Evolutionary conservation across 2,797 vertebrate species (phyloP), one percentile per base, ranked within the genome.

Genomic region (Falco rusticolus): DNA sequence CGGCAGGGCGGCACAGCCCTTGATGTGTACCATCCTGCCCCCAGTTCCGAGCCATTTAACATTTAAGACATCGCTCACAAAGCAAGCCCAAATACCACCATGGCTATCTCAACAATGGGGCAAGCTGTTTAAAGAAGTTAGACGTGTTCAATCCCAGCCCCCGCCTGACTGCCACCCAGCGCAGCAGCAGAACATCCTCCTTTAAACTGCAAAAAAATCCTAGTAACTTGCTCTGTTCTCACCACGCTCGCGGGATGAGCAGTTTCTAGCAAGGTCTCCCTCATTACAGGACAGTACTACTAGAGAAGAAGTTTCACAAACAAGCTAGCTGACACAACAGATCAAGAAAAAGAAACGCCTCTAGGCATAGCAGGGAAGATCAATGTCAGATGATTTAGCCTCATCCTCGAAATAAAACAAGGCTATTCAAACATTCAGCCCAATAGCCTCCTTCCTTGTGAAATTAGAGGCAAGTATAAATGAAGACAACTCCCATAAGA

Each of bases 161-260:
- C 77, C 2, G 6, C 57, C 63, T 22, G 48, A 20, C 16, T 0
- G 0, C 59, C 10, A 72, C 89, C 47, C 50, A 45, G 89, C 14
- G 2, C 31, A 6, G 77, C 33, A 2, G 54, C 25, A 16, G 45
- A 63, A 26, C 3, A 25, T 17, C 63, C 57, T 61, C 21, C 47
- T 69, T 75, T 20, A 19, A n/a, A 9, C 37, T 9, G 11, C 19
- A 4, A 3, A 26, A 75, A 20, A 68, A 37, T 57, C 1, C 26
- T 2, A 25, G 10, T 25, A 28, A 39, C 34, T 13, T 0, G 10
- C 10, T 12, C 24, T 3, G 2, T 15, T 60, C 89, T 84, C 75
- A 10, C 16, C 74, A 22, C 0, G 0, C 79, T 69, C 18, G 0
- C 1, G 37, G 6, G 2, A 16, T 1, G 20, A 65, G 74, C 0